Conservation (phyloP, 2,113 vertebrate species). For the Chitala chitala region DNA sequence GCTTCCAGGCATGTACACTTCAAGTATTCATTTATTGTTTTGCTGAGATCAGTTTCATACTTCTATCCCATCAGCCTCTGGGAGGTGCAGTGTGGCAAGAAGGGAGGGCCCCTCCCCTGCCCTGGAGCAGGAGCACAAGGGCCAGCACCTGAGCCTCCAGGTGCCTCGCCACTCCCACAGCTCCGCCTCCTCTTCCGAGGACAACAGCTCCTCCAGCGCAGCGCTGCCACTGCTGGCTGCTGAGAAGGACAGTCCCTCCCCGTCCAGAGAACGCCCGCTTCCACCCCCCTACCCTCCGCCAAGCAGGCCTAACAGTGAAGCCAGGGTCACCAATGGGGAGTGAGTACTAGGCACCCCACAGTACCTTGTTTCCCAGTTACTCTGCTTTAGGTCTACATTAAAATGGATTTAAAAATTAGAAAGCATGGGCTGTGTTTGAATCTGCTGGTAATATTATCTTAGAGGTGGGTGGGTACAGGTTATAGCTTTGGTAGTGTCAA, state of each 20-base stretch:
- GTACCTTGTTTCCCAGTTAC: not conserved
- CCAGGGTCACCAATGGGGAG: not conserved
- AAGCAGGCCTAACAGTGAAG: constrained; percentile 27
- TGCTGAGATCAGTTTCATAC: too few relatives aligned
- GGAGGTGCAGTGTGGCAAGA: constrained; percentile 66
- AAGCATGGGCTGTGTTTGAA: too few relatives aligned
- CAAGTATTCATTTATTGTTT: too few relatives aligned
- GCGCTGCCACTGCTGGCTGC: constrained; percentile 80
- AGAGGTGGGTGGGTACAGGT: not conserved
- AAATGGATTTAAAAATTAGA: not conserved
- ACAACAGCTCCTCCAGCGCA: constrained; percentile 89
- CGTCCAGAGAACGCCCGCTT: constrained; percentile 64
- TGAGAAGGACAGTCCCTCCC: constrained; percentile 83
- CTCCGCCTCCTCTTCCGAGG: constrained; percentile 89
- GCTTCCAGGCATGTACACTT: too few relatives aligned
- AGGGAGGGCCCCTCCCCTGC: constrained; percentile 54
- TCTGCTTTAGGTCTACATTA: not conserved
- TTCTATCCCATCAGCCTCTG: constrained; percentile 43
- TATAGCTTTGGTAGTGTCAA: not conserved
- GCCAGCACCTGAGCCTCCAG: constrained; percentile 83
- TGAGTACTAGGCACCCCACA: not conserved
- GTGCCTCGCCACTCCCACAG: constrained; percentile 86
- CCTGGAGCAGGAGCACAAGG: constrained; percentile 65
- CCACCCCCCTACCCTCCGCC: constrained; percentile 31
- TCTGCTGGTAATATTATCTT: not conserved